Percentiles rank a stretch among this genome's conserved stretches.
phyloP scores from a whole-genome alignment of 2,888 invertebrate species.

The Scelioninae gen. 1 region DNA sequence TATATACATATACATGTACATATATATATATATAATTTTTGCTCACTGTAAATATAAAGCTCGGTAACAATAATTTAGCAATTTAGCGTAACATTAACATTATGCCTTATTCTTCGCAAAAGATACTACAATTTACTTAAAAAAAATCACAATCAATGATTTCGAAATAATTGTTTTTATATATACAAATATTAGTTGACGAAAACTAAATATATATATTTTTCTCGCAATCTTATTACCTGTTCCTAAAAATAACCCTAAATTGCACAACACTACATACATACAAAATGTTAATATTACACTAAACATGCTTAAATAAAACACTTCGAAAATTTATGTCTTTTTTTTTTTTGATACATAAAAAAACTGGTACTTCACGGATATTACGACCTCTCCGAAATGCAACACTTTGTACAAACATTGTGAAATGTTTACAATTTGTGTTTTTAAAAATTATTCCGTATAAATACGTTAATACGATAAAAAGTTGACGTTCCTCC shows the following conservation, averaged over 20 bases:
- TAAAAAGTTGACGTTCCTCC: constrained; percentile 55
- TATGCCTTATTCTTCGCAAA: constrained; percentile 22
- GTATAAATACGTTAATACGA: constrained; percentile 50
- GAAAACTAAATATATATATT: constrained; percentile 23
- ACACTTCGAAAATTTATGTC: constrained; percentile 41
- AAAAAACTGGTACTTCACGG: constrained; percentile 27
- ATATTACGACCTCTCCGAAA: constrained; percentile 33
- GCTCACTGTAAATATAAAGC: constrained; percentile 56
- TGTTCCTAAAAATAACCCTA: constrained; percentile 43
- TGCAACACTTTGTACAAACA: constrained; percentile 65
- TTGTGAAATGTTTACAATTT: constrained; percentile 43
- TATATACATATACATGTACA: constrained; percentile 7
- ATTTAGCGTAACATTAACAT: constrained; percentile 69
- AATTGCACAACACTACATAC: constrained; percentile 55
- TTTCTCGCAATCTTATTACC: background rate
- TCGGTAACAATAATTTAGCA: constrained; percentile 64
- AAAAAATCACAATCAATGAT: constrained; percentile 24
- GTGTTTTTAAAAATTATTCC: constrained; percentile 6
- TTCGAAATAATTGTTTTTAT: constrained; percentile 30
- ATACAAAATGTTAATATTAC: constrained; percentile 61
- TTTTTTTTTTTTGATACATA: constrained; percentile 18
- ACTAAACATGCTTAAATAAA: constrained; percentile 58
- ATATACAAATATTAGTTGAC: constrained; percentile 40
- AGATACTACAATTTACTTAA: constrained; percentile 6
- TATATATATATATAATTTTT: constrained; percentile 49